Conservation (phyloP, 1,140 invertebrate genomes). For the Microplitis mediator region DNA sequence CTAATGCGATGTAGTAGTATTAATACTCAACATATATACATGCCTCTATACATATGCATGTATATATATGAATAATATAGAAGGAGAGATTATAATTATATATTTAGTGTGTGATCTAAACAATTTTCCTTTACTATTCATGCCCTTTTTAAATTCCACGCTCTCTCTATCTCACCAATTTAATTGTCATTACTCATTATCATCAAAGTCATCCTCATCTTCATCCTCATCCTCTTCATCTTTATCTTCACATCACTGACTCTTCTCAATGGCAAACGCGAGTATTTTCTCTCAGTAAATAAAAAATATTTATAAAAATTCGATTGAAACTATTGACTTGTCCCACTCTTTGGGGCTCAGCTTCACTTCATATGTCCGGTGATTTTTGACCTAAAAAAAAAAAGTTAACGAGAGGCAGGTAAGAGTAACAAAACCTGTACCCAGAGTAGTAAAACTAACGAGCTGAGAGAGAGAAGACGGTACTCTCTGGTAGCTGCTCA, state of each 20-base stretch:
- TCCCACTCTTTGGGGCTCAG: neutral
- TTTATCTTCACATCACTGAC: too few species aligned
- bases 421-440: neutral
- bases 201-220: neutral
- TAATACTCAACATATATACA: too few species aligned
- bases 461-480: constrained; percentile 10
- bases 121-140: neutral
- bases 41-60: too few species aligned
- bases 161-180: neutral
- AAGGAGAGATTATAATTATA: neutral
- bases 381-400: constrained; percentile 51
- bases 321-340: too few species aligned
- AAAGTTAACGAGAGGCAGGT: constrained; percentile 26
- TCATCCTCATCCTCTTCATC: constrained; percentile 1
- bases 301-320: too few species aligned
- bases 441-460: constrained; percentile 34
- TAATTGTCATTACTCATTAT: neutral
- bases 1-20: constrained; percentile 15
- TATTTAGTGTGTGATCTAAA: neutral
- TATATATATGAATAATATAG: neutral
- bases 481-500: constrained; percentile 1
- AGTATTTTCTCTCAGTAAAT: too few species aligned
- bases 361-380: constrained; percentile 20
- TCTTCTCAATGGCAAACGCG: too few species aligned
- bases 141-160: neutral